Base-by-base conservation (phyloP, 1,140 invertebrate species). In the Drosophila repletoides region DNA sequence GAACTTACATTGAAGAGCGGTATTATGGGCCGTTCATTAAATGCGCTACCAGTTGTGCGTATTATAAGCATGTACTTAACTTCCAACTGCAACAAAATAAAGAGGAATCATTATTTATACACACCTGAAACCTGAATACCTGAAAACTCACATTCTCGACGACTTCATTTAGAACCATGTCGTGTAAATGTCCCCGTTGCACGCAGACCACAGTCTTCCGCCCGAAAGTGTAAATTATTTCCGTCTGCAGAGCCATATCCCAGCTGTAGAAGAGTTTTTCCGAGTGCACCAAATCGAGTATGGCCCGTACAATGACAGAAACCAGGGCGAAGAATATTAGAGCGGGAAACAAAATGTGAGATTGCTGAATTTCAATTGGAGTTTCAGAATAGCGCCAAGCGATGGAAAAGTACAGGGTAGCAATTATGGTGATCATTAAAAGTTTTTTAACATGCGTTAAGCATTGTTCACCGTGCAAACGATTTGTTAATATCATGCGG, bases 81-180 rank as follows among this genome's bases (percentile, higher is more conserved):
- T 69, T 89, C 84, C 45, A 91, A 67, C 91, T 92, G 33, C 17
- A 87, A 83, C n/a, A n/a, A n/a, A n/a, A n/a, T n/a, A n/a, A n/a
- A n/a, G n/a, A n/a, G n/a, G n/a, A n/a, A n/a, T n/a, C n/a, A n/a
- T n/a, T n/a, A n/a, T n/a, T n/a, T n/a, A n/a, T n/a, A n/a, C n/a
- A n/a, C n/a, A n/a, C n/a, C n/a, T n/a, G n/a, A n/a, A n/a, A n/a
- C n/a, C n/a, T n/a, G n/a, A n/a, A n/a, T n/a, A n/a, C n/a, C n/a
- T n/a, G n/a, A 22, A 31, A 19, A 22, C 79, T 67, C 84, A 93
- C 93, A 86, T 91, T 90, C 60, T 90, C 91, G 61, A 93, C 92
- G 22, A 93, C 93, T 91, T 93, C 93, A 79, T 93, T 93, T 10
- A 93, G 92, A 58, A 93, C 92, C 53, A 93, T 79, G 79, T 92